Base-by-base conservation (phyloP, 2,888 invertebrate genomes). In the Drosophila formosana region DNA sequence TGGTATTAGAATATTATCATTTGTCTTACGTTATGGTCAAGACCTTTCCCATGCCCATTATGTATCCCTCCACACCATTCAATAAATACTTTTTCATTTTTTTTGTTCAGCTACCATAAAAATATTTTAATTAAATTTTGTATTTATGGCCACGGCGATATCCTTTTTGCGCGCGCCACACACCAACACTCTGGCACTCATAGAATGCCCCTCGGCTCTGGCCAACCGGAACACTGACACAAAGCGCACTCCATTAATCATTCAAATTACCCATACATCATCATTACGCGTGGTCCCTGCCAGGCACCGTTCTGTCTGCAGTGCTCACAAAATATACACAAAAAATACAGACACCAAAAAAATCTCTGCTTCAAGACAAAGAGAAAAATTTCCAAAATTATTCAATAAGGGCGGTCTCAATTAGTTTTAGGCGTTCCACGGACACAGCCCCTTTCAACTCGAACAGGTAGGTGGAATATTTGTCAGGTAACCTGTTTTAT, bases 381-480 rank as follows among this genome's bases (percentile, higher is more conserved):
- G 51, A 60, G 72, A 61, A 72, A 70, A 62, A 70, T 71, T 66
- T 72, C 58, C n/a, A 55, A 83, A 83, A 87, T 88, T 83, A 85
- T 87, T 84, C 89, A 86, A 81, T 88, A 83, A 89, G 88, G 89
- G 87, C 88, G 87, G 87, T 89, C 89, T 89, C 87, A 88, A 89
- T 87, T 87, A 89, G 89, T 86, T 88, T 88, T 86, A 78, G 89
- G 72, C 77, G 62, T 76, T 78, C 62, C 72, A 45, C 26, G 49
- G 39, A 66, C 57, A 13, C 47, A 60, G 68, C 57, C 72, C 49
- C 61, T 46, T 74, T 51, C 39, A 53, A 53, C 65, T 18, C 30
- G 11, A 13, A 72, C 72, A 77, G 83, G 83, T 86, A 88, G 70
- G 62, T 37, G 46, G 26, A 43, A 55, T 67, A 64, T 64, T 58